These are phyloP conservation scores for Zelostemma sp. DNA, from an alignment of 1,140 invertebrate species.

Conservation along the genomic window DNA sequence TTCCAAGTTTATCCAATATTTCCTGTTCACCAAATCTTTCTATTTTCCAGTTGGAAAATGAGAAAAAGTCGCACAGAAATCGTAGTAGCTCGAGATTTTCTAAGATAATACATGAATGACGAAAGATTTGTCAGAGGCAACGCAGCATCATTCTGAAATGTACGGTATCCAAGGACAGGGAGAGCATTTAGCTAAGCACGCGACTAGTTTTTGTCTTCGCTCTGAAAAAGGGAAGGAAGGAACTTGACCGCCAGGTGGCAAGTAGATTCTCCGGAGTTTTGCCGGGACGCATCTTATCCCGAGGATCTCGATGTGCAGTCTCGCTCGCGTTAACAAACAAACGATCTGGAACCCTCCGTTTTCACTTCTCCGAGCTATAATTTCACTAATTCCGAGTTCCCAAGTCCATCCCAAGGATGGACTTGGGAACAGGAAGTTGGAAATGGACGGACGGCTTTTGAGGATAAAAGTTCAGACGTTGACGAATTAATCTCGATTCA, in stretches of 20 bases:
- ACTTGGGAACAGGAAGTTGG: no score
- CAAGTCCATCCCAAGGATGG: no score
- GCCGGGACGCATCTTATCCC: slow-evolving; percentile 33
- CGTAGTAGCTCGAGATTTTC: no score
- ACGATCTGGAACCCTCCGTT: background rate
- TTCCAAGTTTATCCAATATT: no score
- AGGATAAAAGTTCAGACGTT: background rate
- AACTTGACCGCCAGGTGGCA: slow-evolving; percentile 59
- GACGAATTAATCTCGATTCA: background rate
- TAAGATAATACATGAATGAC: background rate
- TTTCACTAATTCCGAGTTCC: no score
- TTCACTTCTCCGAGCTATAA: background rate
- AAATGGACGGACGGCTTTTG: background rate
- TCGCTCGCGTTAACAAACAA: background rate
- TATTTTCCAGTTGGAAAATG: no score
- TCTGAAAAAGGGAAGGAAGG: slow-evolving; percentile 55
- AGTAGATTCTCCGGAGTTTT: slow-evolving; percentile 50
- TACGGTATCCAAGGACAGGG: slow-evolving; percentile 50
- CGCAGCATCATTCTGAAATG: slow-evolving; percentile 41
- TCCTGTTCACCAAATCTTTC: no score
- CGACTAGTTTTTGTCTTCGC: slow-evolving; percentile 66
- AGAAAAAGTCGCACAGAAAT: no score
- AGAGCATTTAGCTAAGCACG: slow-evolving; percentile 66
- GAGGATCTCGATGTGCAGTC: slow-evolving; percentile 10
- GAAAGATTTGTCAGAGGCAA: slow-evolving; percentile 13